Evolutionary conservation across 2,797 vertebrate genomes (phyloP).

Genomic region (Hybognathus amarus): DNA sequence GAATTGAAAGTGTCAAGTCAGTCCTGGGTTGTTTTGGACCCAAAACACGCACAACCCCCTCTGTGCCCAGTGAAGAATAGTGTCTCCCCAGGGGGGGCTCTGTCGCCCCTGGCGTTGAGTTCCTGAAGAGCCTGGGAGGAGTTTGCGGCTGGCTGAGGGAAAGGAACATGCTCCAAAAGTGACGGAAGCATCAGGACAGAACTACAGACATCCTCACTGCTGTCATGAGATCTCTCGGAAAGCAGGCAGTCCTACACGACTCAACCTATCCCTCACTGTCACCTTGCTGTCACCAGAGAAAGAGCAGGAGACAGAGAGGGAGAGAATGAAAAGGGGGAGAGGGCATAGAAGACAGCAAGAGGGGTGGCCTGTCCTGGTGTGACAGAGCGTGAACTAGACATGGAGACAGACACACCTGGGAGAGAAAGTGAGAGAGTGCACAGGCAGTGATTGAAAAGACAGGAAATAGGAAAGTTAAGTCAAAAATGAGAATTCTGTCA

Average conservation of each 20-base stretch:
- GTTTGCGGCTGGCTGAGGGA: slow-evolving; percentile 70
- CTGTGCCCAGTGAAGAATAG: slow-evolving; percentile 12
- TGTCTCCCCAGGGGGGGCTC: slow-evolving; percentile 48
- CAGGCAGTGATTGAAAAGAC: slow-evolving; percentile 31
- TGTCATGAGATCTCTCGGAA: slow-evolving; percentile 68
- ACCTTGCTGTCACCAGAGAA: slow-evolving; percentile 54
- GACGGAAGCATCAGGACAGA: slow-evolving; percentile 72
- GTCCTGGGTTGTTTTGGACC: slow-evolving; percentile 1
- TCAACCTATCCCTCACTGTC: slow-evolving; percentile 60
- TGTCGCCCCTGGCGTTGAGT: slow-evolving; percentile 43
- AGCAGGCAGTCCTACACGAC: slow-evolving; percentile 49
- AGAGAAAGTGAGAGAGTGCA: slow-evolving; percentile 44
- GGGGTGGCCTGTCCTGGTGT: slow-evolving; percentile 69
- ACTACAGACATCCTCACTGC: slow-evolving; percentile 63
- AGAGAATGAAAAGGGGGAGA: slow-evolving; percentile 47
- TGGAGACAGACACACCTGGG: slow-evolving; percentile 63
- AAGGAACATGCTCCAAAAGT: slow-evolving; percentile 78
- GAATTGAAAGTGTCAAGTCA: neutral
- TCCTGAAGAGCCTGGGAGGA: slow-evolving; percentile 31
- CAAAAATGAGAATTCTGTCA: neutral
- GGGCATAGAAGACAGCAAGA: slow-evolving; percentile 38
- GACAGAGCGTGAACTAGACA: slow-evolving; percentile 72
- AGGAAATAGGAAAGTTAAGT: slow-evolving; percentile 10
- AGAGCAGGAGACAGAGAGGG: slow-evolving; percentile 54
- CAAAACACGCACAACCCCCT: slow-evolving; percentile 11